These are phyloP conservation scores for Teleopsis dalmanni DNA, from an alignment of 1,140 invertebrate genomes.

Conservation along the genomic window DNA sequence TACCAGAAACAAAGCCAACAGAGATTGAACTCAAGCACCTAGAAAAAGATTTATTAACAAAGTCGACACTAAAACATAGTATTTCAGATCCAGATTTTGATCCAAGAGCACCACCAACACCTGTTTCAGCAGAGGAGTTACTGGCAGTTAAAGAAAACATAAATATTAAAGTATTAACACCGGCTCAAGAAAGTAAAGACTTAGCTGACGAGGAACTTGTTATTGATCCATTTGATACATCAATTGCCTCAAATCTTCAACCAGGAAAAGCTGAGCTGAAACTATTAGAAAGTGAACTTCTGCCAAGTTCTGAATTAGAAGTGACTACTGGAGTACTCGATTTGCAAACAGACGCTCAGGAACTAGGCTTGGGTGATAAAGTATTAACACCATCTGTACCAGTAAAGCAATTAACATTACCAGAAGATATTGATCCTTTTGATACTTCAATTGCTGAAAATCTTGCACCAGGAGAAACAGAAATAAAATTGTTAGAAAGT, in stretches of 20 bases:
- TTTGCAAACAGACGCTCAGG: conserved; percentile 40
- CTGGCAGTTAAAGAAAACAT: conserved; percentile 55
- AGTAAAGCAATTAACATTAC: conserved; percentile 14
- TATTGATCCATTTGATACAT: conserved; percentile 73
- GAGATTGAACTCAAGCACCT: conserved; percentile 67
- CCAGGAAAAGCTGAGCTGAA: conserved; percentile 72
- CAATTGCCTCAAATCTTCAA: conserved; percentile 61
- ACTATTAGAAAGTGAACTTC: conserved; percentile 48
- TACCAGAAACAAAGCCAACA: conserved; percentile 58
- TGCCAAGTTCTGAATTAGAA: conserved; percentile 30
- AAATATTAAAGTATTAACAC: conserved; percentile 59
- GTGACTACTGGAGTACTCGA: conserved; percentile 35
- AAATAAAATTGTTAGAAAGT: conserved; percentile 66
- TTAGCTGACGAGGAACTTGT: conserved; percentile 27
- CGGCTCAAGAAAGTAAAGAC: conserved; percentile 44
- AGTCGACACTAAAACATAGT: conserved; percentile 37
- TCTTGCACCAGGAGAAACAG: conserved; percentile 66
- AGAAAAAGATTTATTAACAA: conserved; percentile 56
- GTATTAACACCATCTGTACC: conserved; percentile 38
- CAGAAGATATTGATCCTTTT: conserved; percentile 61
- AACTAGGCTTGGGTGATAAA: conserved; percentile 39
- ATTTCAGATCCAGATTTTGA: conserved; percentile 53
- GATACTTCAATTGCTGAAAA: conserved; percentile 71
- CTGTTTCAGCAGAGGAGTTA: conserved; percentile 47
- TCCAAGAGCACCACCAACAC: conserved; percentile 47